Conservation (phyloP, 2,797 vertebrate species). For the Acipenser transmontanus region DNA sequence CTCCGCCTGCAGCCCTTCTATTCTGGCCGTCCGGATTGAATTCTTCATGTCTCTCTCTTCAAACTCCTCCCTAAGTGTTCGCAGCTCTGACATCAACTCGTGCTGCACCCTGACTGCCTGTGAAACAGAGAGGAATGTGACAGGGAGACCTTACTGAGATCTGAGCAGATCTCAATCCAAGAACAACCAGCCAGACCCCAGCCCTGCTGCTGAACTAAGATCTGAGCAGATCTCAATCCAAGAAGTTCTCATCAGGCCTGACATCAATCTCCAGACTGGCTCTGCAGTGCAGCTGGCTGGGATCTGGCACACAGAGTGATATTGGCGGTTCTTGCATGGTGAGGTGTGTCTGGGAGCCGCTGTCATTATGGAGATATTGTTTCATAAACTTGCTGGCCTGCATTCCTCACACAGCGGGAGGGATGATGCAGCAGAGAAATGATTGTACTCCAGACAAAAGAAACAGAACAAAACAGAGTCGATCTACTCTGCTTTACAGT, state of each 20-base stretch:
- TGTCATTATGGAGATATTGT: not conserved
- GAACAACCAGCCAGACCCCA: not conserved
- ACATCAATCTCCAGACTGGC: too few species aligned
- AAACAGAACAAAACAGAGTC: too few species aligned
- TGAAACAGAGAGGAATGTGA: constrained; percentile 2
- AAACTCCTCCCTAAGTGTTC: constrained; percentile 60
- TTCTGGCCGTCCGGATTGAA: constrained; percentile 55
- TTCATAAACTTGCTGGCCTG: constrained; percentile 38
- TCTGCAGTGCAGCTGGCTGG: too few species aligned
- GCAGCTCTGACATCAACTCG: constrained; percentile 59
- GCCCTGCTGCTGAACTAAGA: not conserved
- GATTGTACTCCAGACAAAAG: too few species aligned
- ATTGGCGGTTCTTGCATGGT: not conserved
- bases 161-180: not conserved
- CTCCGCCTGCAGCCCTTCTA: constrained; percentile 60
- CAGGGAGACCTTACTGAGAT: not conserved
- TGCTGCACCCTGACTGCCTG: constrained; percentile 68
- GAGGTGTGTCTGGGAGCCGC: not conserved
- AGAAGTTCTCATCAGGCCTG: not conserved
- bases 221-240: not conserved
- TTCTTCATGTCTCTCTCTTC: constrained; percentile 61
- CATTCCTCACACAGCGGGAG: constrained; percentile 33
- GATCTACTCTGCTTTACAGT: too few species aligned
- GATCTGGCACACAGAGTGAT: not conserved
- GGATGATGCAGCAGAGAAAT: not conserved